Conservation (phyloP, 2,888 invertebrate genomes). For the Marasmarcha lunaedactyla region DNA sequence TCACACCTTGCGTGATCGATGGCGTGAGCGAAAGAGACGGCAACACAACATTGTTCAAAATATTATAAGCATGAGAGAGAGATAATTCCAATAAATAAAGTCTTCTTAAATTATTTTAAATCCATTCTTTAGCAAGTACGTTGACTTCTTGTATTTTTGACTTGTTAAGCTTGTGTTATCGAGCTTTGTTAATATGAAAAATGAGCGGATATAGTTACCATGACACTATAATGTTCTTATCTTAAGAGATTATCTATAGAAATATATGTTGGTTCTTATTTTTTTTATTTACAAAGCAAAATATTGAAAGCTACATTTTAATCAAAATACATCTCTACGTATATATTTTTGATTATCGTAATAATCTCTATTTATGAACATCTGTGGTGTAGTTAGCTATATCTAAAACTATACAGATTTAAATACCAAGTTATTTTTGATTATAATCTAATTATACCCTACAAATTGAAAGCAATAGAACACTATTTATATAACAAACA, state of each 20-base stretch:
- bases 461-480: no score
- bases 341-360: no score
- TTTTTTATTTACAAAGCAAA: no score
- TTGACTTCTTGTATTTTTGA: conserved; percentile 65
- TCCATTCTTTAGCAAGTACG: conserved; percentile 56
- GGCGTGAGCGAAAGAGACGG: conserved; percentile 44
- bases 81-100: conserved; percentile 48
- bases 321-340: no score
- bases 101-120: conserved; percentile 61
- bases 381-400: no score
- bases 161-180: conserved; percentile 41
- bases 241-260: conserved; percentile 10
- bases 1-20: conserved; percentile 68
- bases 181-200: conserved; percentile 33
- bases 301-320: no score
- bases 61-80: conserved; percentile 34
- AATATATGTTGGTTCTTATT: no score
- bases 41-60: conserved; percentile 24
- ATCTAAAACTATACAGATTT: no score
- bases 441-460: no score
- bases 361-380: no score
- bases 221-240: conserved; percentile 2
- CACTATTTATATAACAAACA: no score
- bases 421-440: no score
- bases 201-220: conserved; percentile 23